These are phyloP conservation scores for Bhutanitis thaidina DNA, from an alignment of 2,888 invertebrate species.

Conservation along the genomic window DNA sequence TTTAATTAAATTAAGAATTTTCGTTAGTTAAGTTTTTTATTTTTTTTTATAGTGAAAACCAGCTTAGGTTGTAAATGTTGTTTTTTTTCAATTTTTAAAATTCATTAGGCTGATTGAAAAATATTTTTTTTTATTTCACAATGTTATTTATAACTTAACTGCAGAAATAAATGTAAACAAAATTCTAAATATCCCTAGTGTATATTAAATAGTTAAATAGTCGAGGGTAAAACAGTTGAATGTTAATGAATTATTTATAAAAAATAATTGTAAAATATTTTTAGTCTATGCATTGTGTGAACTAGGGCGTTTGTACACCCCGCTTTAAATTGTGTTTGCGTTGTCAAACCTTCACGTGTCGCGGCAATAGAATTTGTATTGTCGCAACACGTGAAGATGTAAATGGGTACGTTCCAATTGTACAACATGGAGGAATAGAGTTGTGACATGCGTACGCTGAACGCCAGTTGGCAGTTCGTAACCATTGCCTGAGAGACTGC, in stretches of 20 bases:
- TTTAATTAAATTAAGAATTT: constrained; percentile 1
- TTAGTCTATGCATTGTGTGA: neutral
- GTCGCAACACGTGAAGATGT: too few relatives aligned
- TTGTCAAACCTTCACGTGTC: too few relatives aligned
- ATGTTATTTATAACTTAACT: neutral
- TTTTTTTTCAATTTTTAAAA: neutral
- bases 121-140: neutral
- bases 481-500: constrained; percentile 2
- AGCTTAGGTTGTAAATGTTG: constrained; percentile 7
- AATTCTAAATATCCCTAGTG: neutral
- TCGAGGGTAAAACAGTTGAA: neutral
- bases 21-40: neutral
- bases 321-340: too few relatives aligned
- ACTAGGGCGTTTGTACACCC: neutral
- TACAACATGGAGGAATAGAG: too few relatives aligned
- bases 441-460: neutral
- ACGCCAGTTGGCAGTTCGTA: neutral
- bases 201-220: neutral
- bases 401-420: too few relatives aligned
- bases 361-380: too few relatives aligned
- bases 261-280: neutral
- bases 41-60: constrained; percentile 1
- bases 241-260: neutral
- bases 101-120: neutral
- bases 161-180: neutral